Percentiles rank a stretch among this genome's conserved stretches.
Conservation (phyloP, 2,888 invertebrate genomes). For the Sturmia bella region DNA sequence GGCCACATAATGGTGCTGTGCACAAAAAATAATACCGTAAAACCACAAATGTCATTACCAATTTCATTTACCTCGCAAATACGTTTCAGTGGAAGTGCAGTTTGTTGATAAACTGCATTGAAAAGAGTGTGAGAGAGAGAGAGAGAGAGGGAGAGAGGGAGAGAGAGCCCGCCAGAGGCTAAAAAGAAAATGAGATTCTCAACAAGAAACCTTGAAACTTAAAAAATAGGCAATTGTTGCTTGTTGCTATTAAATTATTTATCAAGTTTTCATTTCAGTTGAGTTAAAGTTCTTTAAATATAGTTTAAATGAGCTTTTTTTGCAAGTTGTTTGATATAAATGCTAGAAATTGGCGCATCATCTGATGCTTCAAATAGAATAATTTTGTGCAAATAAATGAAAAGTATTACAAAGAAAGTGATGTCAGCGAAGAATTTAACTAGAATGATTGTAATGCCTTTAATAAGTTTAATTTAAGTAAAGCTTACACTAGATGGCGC, state of each 20-base stretch:
- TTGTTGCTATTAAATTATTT: slow-evolving; percentile 15
- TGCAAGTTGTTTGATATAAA: no score
- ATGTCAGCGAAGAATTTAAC: no score
- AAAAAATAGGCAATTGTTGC: slow-evolving; percentile 47
- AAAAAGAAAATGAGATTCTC: slow-evolving; percentile 8
- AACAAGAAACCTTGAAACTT: slow-evolving; percentile 31
- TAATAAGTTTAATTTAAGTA: no score
- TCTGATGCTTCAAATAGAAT: no score
- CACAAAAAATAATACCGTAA: slow-evolving; percentile 5
- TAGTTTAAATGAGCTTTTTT: slow-evolving; percentile 1
- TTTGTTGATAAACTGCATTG: background rate
- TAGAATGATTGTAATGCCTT: no score
- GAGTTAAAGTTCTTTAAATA: slow-evolving; percentile 34
- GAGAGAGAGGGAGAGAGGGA: background rate
- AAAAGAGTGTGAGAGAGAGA: background rate
- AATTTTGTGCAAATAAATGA: no score
- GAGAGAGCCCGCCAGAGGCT: background rate
- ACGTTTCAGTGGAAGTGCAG: background rate
- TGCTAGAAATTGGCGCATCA: no score
- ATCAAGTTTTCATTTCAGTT: background rate
- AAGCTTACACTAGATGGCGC: no score
- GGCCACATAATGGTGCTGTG: slow-evolving; percentile 27
- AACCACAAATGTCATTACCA: slow-evolving; percentile 54
- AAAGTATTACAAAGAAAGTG: no score
- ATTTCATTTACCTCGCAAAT: slow-evolving; percentile 30